Conservation (phyloP, 2,888 invertebrate species). For the Leptopilina drosophilae region DNA sequence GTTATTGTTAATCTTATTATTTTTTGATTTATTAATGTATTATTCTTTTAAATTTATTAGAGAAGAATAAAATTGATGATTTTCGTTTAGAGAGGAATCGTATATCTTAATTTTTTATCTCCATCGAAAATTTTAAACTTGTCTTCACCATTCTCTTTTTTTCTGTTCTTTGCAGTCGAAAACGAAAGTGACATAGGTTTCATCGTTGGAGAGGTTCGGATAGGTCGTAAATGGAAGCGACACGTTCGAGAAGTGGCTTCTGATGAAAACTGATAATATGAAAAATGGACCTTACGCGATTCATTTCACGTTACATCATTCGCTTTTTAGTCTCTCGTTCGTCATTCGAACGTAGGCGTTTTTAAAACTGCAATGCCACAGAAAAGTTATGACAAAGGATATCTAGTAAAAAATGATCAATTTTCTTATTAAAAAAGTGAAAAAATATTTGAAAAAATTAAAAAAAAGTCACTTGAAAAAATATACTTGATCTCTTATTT, state of each 20-base stretch:
- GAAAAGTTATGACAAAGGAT: constrained; percentile 31
- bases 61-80: too few species aligned
- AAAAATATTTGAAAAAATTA: too few species aligned
- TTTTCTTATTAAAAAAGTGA: background rate
- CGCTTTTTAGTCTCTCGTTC: constrained; percentile 38
- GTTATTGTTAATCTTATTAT: too few species aligned
- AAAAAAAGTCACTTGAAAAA: too few species aligned
- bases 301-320: constrained; percentile 31
- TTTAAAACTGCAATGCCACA: constrained; percentile 13
- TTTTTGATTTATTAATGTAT: too few species aligned
- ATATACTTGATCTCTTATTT: too few species aligned
- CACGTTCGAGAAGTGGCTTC: constrained; percentile 36
- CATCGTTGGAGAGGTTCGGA: background rate
- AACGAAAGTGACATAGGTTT: constrained; percentile 35
- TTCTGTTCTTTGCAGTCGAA: background rate
- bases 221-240: constrained; percentile 40
- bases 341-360: constrained; percentile 38
- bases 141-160: too few species aligned
- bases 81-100: too few species aligned
- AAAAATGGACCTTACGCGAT: constrained; percentile 37
- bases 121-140: too few species aligned
- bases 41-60: too few species aligned
- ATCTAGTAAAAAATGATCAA: constrained; percentile 30
- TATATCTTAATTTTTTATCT: too few species aligned
- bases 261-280: constrained; percentile 41